Percentiles rank a stretch among this genome's conserved stretches.
Evolutionary conservation across 2,797 vertebrate genomes (phyloP).

Genomic region (Sylvilagus floridanus): DNA sequence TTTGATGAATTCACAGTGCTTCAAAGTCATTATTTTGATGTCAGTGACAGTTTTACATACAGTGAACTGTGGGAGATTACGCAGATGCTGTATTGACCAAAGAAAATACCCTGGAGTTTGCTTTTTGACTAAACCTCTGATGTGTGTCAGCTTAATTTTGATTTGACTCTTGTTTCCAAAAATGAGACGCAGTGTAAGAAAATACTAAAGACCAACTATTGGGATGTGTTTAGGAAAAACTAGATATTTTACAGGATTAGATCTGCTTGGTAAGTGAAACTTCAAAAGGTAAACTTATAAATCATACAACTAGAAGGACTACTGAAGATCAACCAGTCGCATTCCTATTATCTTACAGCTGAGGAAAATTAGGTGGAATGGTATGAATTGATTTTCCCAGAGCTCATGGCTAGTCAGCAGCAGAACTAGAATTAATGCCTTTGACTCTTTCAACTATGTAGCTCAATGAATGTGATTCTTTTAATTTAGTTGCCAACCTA

Average conservation of each 20-base stretch:
- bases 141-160: neutral
- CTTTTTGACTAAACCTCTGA: neutral
- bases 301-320: neutral
- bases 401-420: fast-evolving
- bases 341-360: neutral
- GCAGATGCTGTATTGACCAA: neutral
- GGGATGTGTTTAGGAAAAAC: neutral
- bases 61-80: neutral
- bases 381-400: neutral
- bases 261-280: conserved; percentile 18
- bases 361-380: neutral
- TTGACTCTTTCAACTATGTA: neutral
- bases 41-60: neutral
- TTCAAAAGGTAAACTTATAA: neutral
- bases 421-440: neutral
- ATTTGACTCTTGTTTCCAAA: neutral
- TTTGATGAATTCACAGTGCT: conserved; percentile 32
- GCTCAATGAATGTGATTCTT: neutral
- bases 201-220: neutral
- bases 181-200: neutral
- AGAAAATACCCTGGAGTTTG: conserved; percentile 9
- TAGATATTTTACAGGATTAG: neutral
- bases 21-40: conserved; percentile 46
- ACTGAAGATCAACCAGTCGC: neutral
- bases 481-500: neutral